Conservation (phyloP, 2,113 vertebrate species). For the Pithys albifrons region DNA sequence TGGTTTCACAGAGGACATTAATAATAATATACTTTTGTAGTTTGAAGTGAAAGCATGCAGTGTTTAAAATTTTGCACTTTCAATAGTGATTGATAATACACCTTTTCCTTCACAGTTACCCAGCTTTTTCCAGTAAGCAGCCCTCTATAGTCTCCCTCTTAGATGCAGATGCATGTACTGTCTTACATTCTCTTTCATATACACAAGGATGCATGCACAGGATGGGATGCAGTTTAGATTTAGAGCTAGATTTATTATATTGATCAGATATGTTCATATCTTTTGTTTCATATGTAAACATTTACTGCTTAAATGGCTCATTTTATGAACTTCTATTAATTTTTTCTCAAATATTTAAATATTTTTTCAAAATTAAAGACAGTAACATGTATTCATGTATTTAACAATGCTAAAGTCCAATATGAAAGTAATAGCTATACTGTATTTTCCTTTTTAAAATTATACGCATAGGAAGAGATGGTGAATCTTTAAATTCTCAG, state of each 20-base stretch:
- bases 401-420: not conserved
- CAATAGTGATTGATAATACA: not conserved
- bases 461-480: not conserved
- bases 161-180: not conserved
- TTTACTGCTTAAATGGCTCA: not conserved
- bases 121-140: not conserved
- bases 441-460: not conserved
- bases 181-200: not conserved
- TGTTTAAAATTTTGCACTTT: not conserved
- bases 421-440: not conserved
- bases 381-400: not conserved
- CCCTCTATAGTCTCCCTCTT: not conserved
- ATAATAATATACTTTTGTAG: not conserved
- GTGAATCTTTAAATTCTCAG: not conserved
- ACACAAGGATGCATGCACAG: not conserved
- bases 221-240: not conserved
- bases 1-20: not conserved
- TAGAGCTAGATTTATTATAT: not conserved
- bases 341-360: not conserved
- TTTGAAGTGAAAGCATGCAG: not conserved
- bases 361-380: not conserved
- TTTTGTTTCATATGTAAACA: not conserved
- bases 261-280: not conserved
- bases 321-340: not conserved
- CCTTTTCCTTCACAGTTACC: not conserved